Percentiles rank a stretch among this genome's conserved stretches.
Conservation (phyloP, 53 echinoderm and acorn worm genomes). For the Hippasteria phrygiana region DNA sequence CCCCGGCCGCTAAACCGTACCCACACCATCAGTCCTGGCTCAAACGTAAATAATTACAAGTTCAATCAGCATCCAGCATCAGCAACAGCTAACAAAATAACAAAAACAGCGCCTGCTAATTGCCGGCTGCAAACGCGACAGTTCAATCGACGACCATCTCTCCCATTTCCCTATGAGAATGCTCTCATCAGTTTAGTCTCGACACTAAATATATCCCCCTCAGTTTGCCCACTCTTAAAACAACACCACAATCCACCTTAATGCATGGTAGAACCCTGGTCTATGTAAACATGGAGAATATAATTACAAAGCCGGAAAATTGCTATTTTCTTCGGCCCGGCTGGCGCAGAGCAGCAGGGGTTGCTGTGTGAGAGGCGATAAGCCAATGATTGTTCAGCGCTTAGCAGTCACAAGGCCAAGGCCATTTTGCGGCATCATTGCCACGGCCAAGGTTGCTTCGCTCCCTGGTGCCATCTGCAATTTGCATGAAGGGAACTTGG, state of each 20-base stretch:
- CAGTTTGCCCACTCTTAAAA: neutral
- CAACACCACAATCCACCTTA: slow-evolving; percentile 10
- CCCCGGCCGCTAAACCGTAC: neutral
- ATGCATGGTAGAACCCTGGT: neutral
- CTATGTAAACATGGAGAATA: slow-evolving; percentile 20
- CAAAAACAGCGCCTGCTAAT: slow-evolving; percentile 30
- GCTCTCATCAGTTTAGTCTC: slow-evolving; percentile 17
- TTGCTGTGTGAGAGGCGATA: slow-evolving; percentile 7
- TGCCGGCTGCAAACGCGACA: slow-evolving; percentile 9
- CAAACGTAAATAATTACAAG: slow-evolving; percentile 62
- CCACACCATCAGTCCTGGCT: slow-evolving; percentile 18
- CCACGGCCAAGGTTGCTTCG: slow-evolving; percentile 23
- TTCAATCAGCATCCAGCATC: slow-evolving; percentile 20
- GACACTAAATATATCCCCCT: neutral
- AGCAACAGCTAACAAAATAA: slow-evolving; percentile 62
- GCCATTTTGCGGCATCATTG: neutral
- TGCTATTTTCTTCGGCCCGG: neutral
- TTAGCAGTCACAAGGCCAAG: slow-evolving; percentile 54
- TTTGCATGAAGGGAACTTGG: slow-evolving; percentile 7
- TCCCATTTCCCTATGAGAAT: neutral
- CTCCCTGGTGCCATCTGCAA: slow-evolving; percentile 8
- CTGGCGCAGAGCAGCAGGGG: neutral
- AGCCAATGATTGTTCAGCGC: slow-evolving; percentile 51
- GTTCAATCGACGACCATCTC: slow-evolving; percentile 39
- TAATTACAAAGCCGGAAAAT: slow-evolving; percentile 2